A percentile compares a stretch with the other conserved stretches of the same genome.
Evolutionary conservation across 2,888 invertebrate genomes (phyloP).

Genomic region (Hirudinaria manillensis): DNA sequence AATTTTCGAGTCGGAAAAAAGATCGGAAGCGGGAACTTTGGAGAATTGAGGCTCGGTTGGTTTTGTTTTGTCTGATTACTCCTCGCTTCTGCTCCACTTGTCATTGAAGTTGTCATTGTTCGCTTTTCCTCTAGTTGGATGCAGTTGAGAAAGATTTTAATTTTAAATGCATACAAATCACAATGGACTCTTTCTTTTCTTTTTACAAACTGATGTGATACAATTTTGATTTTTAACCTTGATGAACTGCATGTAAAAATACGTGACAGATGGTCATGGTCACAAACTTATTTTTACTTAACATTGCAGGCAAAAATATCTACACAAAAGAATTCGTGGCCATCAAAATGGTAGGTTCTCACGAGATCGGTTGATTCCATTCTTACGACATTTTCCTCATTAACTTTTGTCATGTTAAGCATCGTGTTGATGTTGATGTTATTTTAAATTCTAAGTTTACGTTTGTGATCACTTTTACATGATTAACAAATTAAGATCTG

Average conservation of each 20-base stretch:
- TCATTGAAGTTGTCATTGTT: not conserved
- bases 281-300: conserved; percentile 50
- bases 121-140: not conserved
- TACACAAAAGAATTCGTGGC: conserved; percentile 99
- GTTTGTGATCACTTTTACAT: too few species aligned
- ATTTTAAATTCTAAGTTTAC: too few species aligned
- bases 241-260: not conserved
- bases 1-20: conserved; percentile 99
- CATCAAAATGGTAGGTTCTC: conserved; percentile 84
- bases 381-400: not conserved
- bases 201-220: too few species aligned
- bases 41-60: conserved; percentile 89
- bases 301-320: conserved; percentile 52
- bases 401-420: not conserved
- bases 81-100: not conserved
- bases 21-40: conserved; percentile 99
- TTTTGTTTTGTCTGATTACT: conserved; percentile 44
- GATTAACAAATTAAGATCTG: too few species aligned
- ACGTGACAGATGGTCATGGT: not conserved
- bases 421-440: too few species aligned
- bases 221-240: not conserved
- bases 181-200: too few species aligned
- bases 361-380: not conserved
- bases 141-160: not conserved
- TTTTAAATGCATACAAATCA: too few species aligned